These are phyloP conservation scores for Hetaerina titia DNA, from an alignment of 2,888 invertebrate genomes.

Conservation along the genomic window DNA sequence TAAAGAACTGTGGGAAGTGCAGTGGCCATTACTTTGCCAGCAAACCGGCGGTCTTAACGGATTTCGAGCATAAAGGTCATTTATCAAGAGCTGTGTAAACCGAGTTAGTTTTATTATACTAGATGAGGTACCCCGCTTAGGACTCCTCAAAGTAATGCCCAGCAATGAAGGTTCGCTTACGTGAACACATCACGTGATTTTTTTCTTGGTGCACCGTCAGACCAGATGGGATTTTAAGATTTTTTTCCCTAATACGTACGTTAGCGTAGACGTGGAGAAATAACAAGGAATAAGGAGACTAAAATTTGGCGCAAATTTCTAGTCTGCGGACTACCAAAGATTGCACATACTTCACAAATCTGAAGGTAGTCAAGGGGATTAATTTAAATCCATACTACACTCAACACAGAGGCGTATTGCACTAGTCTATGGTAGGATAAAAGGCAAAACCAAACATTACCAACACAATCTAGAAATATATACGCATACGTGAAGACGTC, in stretches of 20 bases:
- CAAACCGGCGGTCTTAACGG: not conserved
- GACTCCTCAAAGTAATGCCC: not conserved
- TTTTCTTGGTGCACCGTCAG: not conserved
- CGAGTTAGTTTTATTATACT: not conserved
- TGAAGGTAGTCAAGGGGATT: too few species aligned
- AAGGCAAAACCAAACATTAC: too few species aligned
- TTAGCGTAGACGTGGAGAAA: not conserved
- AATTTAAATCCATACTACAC: too few species aligned
- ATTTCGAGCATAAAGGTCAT: not conserved
- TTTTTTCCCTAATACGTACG: not conserved
- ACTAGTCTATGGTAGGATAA: too few species aligned
- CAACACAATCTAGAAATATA: too few species aligned
- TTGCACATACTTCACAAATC: not conserved
- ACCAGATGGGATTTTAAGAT: not conserved
- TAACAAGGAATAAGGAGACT: not conserved
- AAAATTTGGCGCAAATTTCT: not conserved
- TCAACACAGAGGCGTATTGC: too few species aligned
- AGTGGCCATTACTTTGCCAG: not conserved
- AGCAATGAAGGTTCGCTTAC: not conserved
- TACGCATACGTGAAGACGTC: too few species aligned
- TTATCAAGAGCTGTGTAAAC: not conserved
- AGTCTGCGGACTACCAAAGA: not conserved
- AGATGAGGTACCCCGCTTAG: not conserved
- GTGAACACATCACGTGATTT: not conserved
- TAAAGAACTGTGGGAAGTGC: not conserved